Base-by-base conservation (phyloP, 2,888 invertebrate genomes). In the Calameuta idolon region DNA sequence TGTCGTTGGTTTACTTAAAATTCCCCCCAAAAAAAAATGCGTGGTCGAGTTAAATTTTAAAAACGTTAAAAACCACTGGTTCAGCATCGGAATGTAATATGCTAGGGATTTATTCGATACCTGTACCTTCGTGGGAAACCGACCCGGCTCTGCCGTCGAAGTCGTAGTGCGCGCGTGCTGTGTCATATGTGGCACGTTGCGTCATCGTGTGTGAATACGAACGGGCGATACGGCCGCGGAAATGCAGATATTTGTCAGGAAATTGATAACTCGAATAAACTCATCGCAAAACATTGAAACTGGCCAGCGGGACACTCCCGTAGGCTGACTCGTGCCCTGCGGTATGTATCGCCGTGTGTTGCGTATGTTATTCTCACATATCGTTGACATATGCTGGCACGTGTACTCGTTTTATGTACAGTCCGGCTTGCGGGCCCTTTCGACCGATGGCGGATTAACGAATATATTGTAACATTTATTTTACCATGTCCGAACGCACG, bases 201-300 rank as follows among this genome's bases (percentile, higher is more conserved):
- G 55, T 55, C 55, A 9, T 23, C 55, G 55, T 55, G 55, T 55
- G 55, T 0, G 55, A 55, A 55, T 9, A 55, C 9, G 55, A 55
- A 9, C 23, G 40, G 4, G 40, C 40, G 40, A n/a, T 40, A 40
- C 40, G 23, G 23, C 55, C 82, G 79, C 86, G 89, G 88, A 89
- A 88, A 89, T 86, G 86, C 87, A 88, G 90, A 90, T 90, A 89
- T 90, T 90, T 89, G 89, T 89, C 89, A 88, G 90, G 87, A 89
- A 90, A 90, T 90, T 90, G 90, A 89, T 90, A 90, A 89, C 90
- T 87, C 89, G 89, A 89, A 90, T 89, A 90, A 90, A 90, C 89
- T 90, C 89, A 87, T 88, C 85, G 87, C 89, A 87, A 89, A 89
- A 89, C 87, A 87, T 87, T 87, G 85, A 86, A 88, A 86, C 86